These are phyloP conservation scores for Lagopus leucura DNA, from an alignment of 2,113 vertebrate species.

Conservation along the genomic window DNA sequence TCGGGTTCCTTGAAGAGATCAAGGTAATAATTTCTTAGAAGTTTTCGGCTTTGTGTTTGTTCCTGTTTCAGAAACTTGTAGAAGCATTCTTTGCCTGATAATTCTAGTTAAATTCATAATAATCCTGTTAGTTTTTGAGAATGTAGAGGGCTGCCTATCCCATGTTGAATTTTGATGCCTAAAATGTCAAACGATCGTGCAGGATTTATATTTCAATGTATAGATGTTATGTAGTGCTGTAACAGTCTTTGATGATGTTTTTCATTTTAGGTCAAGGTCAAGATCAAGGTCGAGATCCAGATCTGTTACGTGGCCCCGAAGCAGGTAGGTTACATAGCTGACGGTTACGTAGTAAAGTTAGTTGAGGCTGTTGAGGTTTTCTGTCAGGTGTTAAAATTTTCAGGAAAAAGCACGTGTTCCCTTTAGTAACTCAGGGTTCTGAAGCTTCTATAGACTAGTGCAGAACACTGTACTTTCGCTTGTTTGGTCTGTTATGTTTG, in stretches of 20 bases:
- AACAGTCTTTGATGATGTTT: neutral
- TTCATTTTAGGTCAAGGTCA: constrained; percentile 77
- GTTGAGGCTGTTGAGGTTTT: neutral
- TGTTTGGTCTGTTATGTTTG: neutral
- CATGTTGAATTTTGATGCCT: neutral
- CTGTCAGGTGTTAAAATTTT: fast-evolving
- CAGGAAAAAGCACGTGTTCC: neutral
- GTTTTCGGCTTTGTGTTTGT: fast-evolving
- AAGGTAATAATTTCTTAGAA: constrained; percentile 64
- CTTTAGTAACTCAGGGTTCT: neutral
- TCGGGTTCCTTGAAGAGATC: constrained; percentile 87
- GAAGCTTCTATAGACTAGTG: neutral
- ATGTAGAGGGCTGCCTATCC: fast-evolving
- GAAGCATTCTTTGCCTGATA: neutral
- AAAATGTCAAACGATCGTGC: fast-evolving
- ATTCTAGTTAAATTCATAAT: neutral
- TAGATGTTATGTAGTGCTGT: neutral
- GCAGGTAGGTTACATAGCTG: constrained; percentile 76
- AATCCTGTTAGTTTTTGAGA: fast-evolving
- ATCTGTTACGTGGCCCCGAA: constrained; percentile 83
- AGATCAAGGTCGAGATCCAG: constrained; percentile 86
- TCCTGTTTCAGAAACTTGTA: neutral
- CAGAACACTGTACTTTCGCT: neutral
- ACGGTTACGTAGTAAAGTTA: neutral
- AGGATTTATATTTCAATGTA: neutral